Conservation (phyloP, 2,113 vertebrate genomes). For the Felis chaus region DNA sequence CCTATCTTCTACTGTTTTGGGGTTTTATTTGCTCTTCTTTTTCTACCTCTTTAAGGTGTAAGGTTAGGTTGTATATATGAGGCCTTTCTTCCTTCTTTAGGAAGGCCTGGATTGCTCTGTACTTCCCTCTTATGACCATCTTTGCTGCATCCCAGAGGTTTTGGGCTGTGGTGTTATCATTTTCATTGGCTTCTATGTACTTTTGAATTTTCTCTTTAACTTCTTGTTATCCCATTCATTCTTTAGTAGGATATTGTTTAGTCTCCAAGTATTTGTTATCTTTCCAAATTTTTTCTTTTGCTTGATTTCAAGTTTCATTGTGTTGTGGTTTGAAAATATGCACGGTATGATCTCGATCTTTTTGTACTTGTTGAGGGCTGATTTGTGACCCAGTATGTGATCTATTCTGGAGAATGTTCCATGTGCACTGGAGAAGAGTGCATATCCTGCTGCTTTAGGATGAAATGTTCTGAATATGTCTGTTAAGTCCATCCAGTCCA, state of each 20-base stretch:
- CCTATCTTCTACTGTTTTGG: not conserved
- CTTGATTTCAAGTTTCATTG: not conserved
- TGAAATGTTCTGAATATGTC: not conserved
- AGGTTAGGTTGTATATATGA: not conserved
- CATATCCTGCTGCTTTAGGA: no score
- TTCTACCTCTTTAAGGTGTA: not conserved
- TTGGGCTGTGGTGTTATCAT: not conserved
- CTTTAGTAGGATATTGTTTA: not conserved
- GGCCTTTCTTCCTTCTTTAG: not conserved
- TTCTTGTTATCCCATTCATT: not conserved
- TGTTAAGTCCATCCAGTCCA: not conserved
- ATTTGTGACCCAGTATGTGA: no score
- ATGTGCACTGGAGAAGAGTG: no score
- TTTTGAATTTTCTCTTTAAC: not conserved
- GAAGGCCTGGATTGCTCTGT: not conserved
- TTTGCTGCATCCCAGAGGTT: not conserved
- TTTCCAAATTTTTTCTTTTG: not conserved
- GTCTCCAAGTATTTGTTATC: not conserved
- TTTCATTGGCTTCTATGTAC: not conserved
- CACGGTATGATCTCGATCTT: not conserved
- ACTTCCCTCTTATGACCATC: not conserved
- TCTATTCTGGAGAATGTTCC: no score
- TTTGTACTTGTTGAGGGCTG: no score
- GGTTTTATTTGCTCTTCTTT: not conserved
- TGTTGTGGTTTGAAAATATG: not conserved